Conservation (phyloP, 2,888 invertebrate genomes). For the Drosophila cognata region DNA sequence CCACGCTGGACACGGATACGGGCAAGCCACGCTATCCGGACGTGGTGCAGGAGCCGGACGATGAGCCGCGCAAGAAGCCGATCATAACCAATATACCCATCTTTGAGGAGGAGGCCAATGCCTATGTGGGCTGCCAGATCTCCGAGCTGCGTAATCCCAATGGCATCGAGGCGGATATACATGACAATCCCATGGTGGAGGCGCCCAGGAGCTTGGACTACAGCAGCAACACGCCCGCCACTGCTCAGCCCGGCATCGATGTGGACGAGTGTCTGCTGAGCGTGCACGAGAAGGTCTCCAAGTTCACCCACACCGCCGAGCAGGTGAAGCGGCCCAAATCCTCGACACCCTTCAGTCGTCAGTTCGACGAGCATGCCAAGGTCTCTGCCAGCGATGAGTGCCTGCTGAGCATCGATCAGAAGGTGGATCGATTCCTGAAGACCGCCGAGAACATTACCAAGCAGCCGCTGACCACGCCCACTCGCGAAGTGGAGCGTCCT, state of each 20-base stretch:
- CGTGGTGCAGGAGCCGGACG: slow-evolving; percentile 91
- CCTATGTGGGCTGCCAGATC: slow-evolving; percentile 85
- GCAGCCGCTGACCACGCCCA: slow-evolving; percentile 59
- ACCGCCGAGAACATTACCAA: slow-evolving; percentile 87
- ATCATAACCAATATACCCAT: slow-evolving; percentile 86
- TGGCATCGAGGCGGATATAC: slow-evolving; percentile 64
- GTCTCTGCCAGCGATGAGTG: slow-evolving; percentile 86
- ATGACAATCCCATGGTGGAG: slow-evolving; percentile 83
- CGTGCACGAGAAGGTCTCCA: slow-evolving; percentile 89
- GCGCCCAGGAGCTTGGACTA: slow-evolving; percentile 86
- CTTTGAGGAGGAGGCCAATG: slow-evolving; percentile 86
- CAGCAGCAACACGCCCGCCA: slow-evolving; percentile 17
- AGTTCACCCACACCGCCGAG: slow-evolving; percentile 87
- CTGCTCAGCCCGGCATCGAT: slow-evolving; percentile 74
- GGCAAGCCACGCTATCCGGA: slow-evolving; percentile 90
- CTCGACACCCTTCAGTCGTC: slow-evolving; percentile 81
- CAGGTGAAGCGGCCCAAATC: slow-evolving; percentile 84
- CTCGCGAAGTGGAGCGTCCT: slow-evolving; percentile 85
- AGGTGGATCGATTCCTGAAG: slow-evolving; percentile 88
- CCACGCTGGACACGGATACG: slow-evolving; percentile 85
- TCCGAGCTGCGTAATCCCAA: slow-evolving; percentile 86
- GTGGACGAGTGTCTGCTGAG: slow-evolving; percentile 88
- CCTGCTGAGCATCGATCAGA: slow-evolving; percentile 88
- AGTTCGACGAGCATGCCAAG: slow-evolving; percentile 77
- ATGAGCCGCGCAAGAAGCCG: slow-evolving; percentile 86